These are phyloP conservation scores for Rattus rattus DNA, from an alignment of 2,113 vertebrate species.

Conservation along the genomic window DNA sequence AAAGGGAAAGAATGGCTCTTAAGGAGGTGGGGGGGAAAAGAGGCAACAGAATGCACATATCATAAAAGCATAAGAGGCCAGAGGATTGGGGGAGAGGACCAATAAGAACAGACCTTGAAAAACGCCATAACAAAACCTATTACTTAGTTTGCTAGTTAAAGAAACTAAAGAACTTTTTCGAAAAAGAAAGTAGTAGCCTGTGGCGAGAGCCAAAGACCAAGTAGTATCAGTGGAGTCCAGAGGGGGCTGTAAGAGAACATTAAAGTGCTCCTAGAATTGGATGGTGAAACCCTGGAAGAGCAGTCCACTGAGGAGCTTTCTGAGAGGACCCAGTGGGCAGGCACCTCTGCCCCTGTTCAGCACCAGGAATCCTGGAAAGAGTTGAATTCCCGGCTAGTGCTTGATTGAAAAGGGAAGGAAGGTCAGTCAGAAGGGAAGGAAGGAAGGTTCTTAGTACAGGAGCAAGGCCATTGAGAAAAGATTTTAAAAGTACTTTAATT, in stretches of 20 bases:
- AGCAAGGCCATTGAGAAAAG: not conserved
- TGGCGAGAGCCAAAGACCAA: rapidly evolving
- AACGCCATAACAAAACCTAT: not conserved
- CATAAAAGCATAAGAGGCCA: not conserved
- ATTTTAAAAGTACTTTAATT: not conserved
- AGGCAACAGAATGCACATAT: not conserved
- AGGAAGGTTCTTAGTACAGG: not conserved
- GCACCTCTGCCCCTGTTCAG: not conserved
- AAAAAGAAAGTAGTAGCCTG: not conserved
- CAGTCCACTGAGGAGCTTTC: not conserved
- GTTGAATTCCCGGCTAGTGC: not conserved
- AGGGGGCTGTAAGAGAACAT: not conserved
- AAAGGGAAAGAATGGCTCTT: not conserved
- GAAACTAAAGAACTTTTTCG: not conserved
- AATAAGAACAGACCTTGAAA: not conserved
- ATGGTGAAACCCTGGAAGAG: not conserved
- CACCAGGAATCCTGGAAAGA: not conserved
- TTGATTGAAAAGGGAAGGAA: not conserved
- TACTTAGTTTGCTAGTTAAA: not conserved
- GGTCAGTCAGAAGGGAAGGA: not conserved
- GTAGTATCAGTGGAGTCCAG: not conserved
- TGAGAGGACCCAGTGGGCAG: too few species aligned
- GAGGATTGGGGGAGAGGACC: not conserved
- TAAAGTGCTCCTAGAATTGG: not conserved
- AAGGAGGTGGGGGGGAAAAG: too few species aligned